Base-by-base conservation (phyloP, 2,888 invertebrate genomes). In the Silvanus unidentatus region DNA sequence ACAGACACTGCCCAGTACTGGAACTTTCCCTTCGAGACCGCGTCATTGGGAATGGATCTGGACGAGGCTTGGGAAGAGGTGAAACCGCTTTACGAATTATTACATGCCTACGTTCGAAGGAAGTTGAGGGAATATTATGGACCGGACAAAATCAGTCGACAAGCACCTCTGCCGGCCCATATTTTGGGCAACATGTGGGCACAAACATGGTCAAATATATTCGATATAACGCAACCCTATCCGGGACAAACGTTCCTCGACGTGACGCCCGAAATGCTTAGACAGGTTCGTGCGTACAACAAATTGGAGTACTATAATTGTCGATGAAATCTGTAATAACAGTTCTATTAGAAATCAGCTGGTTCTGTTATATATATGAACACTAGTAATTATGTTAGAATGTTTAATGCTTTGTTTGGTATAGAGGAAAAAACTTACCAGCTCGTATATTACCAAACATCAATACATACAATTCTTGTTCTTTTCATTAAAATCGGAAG, bases 111-210 rank as follows among this genome's bases (percentile, higher is more conserved):
- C 69, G 86, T 94, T 0, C 79, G 95, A 16, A 79, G 87, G 44
- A 87, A 88, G 61, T 75, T 96, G 11, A 79, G 88, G 1, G 85
- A 89, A 60, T 78, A 84, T 16, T 92, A 94, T 62, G 93, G 93
- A 0, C 87, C 87, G 0, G 88, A 91, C 62, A 79, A 85, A 54
- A 83, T 88, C 40, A 86, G 84, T 54, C 75, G 84, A 1, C 83
- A 87, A 32, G 89, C 90, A 0, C 90, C 91, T 0, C 76, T 92
- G 34, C 91, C 92, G 0, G 88, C 89, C 0, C 91, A 92, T 60
- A 78, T 92, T 44, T 75, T 92, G 3, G 92, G 94, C 0, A 92
- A 92, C 64, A 89, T 93, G 86, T 93, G 90, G 85, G 89, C 80
- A 0, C 92, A 93, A 70, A 84, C 85, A 36, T 93, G 92, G 92